These are phyloP conservation scores for Coracias cyanogaster DNA, from an alignment of 2,797 vertebrate genomes.

Conservation along the genomic window DNA sequence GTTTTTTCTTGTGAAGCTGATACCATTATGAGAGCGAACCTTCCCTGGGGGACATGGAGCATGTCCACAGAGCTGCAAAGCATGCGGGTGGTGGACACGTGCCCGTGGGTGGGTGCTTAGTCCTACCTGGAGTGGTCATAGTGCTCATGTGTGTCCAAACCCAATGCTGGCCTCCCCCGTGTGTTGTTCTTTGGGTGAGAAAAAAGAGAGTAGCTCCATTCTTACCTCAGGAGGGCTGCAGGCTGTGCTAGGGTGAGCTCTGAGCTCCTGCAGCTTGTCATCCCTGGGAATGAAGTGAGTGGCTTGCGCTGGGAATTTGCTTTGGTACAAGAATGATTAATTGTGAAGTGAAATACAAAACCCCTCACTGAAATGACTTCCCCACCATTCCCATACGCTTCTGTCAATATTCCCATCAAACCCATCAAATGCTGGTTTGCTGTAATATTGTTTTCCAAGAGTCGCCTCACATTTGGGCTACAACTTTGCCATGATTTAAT, in stretches of 20 bases:
- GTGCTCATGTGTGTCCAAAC: fast-evolving
- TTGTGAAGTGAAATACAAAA: not conserved
- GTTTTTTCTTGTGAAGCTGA: not conserved
- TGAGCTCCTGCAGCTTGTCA: fast-evolving
- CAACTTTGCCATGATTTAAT: not conserved
- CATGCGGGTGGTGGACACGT: not conserved
- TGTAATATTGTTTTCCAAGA: not conserved
- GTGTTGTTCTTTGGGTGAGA: fast-evolving
- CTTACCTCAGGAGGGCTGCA: fast-evolving
- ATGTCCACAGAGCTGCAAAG: not conserved
- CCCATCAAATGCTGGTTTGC: fast-evolving
- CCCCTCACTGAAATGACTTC: not conserved
- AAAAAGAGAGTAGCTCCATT: not conserved
- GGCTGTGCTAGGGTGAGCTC: not conserved
- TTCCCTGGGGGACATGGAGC: fast-evolving
- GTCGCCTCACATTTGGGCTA: not conserved
- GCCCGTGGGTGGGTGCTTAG: not conserved
- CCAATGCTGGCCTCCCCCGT: fast-evolving
- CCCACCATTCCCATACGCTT: not conserved
- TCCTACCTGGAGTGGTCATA: fast-evolving
- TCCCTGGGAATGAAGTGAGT: not conserved
- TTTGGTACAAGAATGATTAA: not conserved
- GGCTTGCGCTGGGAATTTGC: not conserved
- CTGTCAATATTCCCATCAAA: not conserved
- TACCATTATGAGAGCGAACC: not conserved